Base-by-base conservation (phyloP, 2,113 vertebrate genomes). In the Oenanthe melanoleuca region DNA sequence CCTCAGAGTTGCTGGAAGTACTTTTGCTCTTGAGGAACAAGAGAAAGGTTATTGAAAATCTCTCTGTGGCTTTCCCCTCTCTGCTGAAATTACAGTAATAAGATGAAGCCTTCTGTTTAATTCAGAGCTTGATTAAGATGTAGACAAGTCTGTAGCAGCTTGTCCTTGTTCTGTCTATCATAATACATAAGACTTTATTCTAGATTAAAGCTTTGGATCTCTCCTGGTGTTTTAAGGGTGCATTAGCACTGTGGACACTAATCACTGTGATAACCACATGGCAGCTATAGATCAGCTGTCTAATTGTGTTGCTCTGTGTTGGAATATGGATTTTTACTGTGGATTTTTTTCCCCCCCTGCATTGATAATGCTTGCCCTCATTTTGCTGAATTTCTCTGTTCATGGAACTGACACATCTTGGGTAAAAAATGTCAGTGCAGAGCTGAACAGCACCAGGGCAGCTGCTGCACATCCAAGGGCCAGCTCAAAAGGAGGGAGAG, bases 161-260 rank as follows among this genome's bases (percentile, higher is more conserved):
- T 93, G 72, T 70, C 93, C 87, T 96, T 93, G 70, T 96, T 97
- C 94, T 93, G 56, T 91, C 94, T 94, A 78, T 80, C 81, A 93
- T 55, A 89, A 67, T 49, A 78, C 0, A 0, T 60, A 87, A 83
- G 77, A 38, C 42, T 56, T 86, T 80, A 69, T 94, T 90, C 40
- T 73, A 92, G 33, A 50, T 31, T 71, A 82, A 82, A 50, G 57
- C 55, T 81, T 91, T 90, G 80, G 45, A n/a, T 79, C 12, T 47
- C 72, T 86, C 65, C 69, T 74, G 44, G 15, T 74, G n/a, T 74
- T 80, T 95, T 77, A 71, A 80, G n/a, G 17, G 1, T 53, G 5
- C 40, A 56, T 66, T 88, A 80, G 40, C 17, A 53, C 50, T 71
- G 34, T 77, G 77, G 70, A 91, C n/a, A 67, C 53, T 92, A 55